Evolutionary conservation across 1,140 invertebrate species (phyloP), one percentile per base, ranked within the genome.

Genomic region (Ostrea edulis): DNA sequence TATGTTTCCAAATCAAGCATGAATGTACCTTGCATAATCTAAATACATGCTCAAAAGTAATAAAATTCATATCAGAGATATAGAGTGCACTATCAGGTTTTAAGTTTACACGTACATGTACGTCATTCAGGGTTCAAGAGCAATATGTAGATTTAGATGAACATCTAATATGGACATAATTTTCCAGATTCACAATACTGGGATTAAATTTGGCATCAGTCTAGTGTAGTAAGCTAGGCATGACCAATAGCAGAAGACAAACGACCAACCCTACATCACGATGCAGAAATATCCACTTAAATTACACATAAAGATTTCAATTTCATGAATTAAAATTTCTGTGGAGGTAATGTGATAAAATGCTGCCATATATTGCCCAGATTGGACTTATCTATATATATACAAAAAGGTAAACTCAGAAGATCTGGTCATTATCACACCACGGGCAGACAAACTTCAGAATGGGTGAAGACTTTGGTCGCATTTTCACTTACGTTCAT

Each of bases 391-490:
- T 35, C 68, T 77, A 77, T 77, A 35, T 29, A 77, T 77, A 77
- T 77, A 77, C 25, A 22, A 29, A 35, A 12, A 11, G 25, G 29
- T 29, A 77, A 29, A 71, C 65, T 25, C 22, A 77, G 29, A 77
- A 29, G 68, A 77, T 77, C 14, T 11, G 68, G 68, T 77, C 68
- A 77, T 77, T 77, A 29, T 77, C 25, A 77, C 68, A 77, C 68
- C 68, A 25, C 68, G 35, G 68, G 22, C 25, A 29, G 25, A 29
- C 68, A 29, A 14, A 12, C 68, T 25, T 77, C 22, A 14, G 29
- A 29, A 77, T 25, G 35, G 68, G 68, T 77, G 68, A 77, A 77
- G 68, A 77, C 68, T 77, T 77, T 77, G 68, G 68, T 77, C 68
- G 68, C 68, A 14, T 77, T 77, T 77, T 77, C 68, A 77, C 68